A percentile compares a stretch with the other conserved stretches of the same genome.
phyloP scores from a whole-genome alignment of 2,797 vertebrate genomes.

The Anguilla pacifica region DNA sequence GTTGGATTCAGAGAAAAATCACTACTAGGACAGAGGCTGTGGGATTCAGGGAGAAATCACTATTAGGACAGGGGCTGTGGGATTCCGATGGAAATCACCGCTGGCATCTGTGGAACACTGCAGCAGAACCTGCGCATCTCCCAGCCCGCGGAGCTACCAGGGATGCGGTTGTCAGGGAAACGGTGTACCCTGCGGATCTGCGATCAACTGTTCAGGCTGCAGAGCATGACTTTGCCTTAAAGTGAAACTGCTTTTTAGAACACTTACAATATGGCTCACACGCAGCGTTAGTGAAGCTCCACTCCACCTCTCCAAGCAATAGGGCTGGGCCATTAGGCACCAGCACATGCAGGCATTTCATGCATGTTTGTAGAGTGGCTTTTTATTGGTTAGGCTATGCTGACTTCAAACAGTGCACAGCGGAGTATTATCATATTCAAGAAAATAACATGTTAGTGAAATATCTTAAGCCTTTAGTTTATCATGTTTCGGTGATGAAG shows the following conservation, averaged over 20 bases:
- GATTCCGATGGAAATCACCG: conserved; percentile 32
- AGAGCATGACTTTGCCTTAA: conserved; percentile 77
- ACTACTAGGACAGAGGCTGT: background rate
- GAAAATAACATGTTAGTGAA: conserved; percentile 74
- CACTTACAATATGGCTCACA: conserved; percentile 31
- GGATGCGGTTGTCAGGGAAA: conserved; percentile 49
- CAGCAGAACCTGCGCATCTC: background rate
- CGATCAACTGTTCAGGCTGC: conserved; percentile 65
- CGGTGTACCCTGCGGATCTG: conserved; percentile 53
- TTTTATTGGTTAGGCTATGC: conserved; percentile 68
- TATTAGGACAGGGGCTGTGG: too few relatives aligned
- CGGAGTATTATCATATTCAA: conserved; percentile 63
- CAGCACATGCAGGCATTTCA: conserved; percentile 53
- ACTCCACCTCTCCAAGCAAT: conserved; percentile 61
- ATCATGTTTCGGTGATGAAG: conserved; percentile 52
- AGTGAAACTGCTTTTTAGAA: conserved; percentile 59
- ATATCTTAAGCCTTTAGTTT: conserved; percentile 64
- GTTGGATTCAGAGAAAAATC: background rate
- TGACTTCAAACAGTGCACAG: conserved; percentile 56
- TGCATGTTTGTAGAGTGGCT: conserved; percentile 78
- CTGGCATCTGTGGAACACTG: background rate
- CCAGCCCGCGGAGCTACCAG: background rate
- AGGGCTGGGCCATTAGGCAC: conserved; percentile 62
- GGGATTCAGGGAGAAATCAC: too few relatives aligned
- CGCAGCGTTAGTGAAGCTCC: conserved; percentile 63